Evolutionary conservation across 1,140 invertebrate species (phyloP), one percentile per base, ranked within the genome.

Genomic region (Lasioglossum albipes): DNA sequence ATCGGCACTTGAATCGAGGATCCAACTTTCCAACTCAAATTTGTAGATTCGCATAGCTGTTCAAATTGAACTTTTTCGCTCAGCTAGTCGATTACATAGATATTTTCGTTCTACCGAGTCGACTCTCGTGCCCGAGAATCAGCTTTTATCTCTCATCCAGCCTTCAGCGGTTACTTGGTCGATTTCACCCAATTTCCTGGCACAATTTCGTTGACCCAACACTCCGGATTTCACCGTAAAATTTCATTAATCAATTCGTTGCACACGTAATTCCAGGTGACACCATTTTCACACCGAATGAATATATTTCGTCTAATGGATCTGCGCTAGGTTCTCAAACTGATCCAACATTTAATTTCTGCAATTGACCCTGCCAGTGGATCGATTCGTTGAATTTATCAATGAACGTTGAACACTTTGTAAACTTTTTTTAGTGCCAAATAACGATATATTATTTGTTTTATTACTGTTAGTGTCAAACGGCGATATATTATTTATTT

Each of bases 61-160:
- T 62, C 10, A 41, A 41, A 77, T 70, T 67, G 66, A 70, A 61
- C 16, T 41, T 12, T 22, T 69, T 69, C 54, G 52, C 54, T 49
- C 12, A 22, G 41, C 67, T 41, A 57, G 36, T n/a, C 65, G n/a
- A 31, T 59, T 68, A 13, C 6, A 5, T 4, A 18, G 52, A 41
- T 59, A 36, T 41, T 22, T 70, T 42, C 45, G 49, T 77, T 69
- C 27, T 27, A 22, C 57, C 27, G 27, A 4, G 18, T 62, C 75
- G 31, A 77, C 36, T 31, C 54, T 70, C 75, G 42, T 36, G 70
- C 70, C 61, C 27, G 41, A 62, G 27, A 36, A 62, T 57, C 68
- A 57, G 41, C 7, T 77, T 62, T 62, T 61, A 12, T 49, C 66
- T 36, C 22, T 10, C 22, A 9, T 10, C 16, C 57, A 59, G 41